Evolutionary conservation across 2,797 vertebrate genomes (phyloP).

Genomic region (Helostoma temminkii): DNA sequence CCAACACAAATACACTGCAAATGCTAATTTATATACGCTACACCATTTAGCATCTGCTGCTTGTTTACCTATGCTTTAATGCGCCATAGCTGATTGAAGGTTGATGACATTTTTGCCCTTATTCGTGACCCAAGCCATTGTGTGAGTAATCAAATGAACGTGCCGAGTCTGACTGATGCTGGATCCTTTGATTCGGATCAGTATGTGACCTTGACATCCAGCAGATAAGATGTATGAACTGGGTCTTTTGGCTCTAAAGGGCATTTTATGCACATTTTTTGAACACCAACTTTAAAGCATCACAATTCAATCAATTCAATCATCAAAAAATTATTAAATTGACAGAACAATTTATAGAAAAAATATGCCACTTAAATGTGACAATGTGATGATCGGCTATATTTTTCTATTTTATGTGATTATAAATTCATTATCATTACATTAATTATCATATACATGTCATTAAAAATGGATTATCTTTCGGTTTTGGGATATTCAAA

Average conservation of each 20-base stretch:
- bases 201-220: conserved; percentile 31
- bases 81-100: conserved; percentile 31
- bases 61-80: conserved; percentile 11
- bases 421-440: not conserved
- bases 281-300: not conserved
- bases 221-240: not conserved
- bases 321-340: not conserved
- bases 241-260: accelerated
- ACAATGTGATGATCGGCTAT: not conserved
- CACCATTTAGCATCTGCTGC: not conserved
- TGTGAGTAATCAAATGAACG: conserved; percentile 40
- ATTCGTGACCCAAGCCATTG: not conserved
- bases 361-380: no score
- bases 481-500: no score
- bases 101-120: conserved; percentile 30
- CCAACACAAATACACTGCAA: conserved; percentile 9
- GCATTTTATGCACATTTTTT: not conserved
- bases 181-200: conserved; percentile 4
- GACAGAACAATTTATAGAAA: no score
- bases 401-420: not conserved
- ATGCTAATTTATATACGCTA: conserved; percentile 6
- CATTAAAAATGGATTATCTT: no score
- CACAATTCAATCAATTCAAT: no score
- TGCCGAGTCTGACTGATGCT: conserved; percentile 45
- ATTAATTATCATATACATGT: not conserved